These are phyloP conservation scores for Fulica atra DNA, from an alignment of 2,113 vertebrate genomes.

Conservation along the genomic window DNA sequence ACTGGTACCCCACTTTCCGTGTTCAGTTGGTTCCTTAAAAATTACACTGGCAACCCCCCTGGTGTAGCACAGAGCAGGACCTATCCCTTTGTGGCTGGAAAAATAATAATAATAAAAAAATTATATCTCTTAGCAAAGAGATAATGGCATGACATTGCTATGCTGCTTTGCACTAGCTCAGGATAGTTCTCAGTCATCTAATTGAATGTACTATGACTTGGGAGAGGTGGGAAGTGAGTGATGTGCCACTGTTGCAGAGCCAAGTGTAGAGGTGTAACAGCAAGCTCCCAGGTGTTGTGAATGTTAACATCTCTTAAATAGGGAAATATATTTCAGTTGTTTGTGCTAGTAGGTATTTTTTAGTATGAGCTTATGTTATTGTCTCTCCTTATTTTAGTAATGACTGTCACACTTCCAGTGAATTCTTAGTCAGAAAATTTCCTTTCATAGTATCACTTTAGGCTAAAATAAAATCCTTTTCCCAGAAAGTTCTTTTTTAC, in stretches of 20 bases:
- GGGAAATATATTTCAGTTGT: constrained; percentile 40
- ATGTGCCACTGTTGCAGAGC: background rate
- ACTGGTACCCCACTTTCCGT: accelerated
- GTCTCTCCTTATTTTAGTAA: background rate
- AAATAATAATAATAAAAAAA: background rate
- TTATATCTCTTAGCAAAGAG: background rate
- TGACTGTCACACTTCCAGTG: background rate
- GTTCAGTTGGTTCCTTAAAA: background rate
- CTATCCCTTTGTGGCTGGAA: background rate
- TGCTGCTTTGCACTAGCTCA: background rate
- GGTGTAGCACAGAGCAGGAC: background rate
- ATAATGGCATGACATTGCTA: background rate
- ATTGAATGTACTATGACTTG: background rate
- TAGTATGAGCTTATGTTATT: constrained; percentile 5
- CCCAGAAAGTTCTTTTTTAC: background rate
- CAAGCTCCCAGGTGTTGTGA: constrained; percentile 41
- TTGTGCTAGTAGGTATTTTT: constrained; percentile 10
- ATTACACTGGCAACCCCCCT: background rate
- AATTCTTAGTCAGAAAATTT: background rate
- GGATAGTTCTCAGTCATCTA: background rate
- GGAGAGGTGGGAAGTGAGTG: background rate
- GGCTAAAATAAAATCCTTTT: constrained; percentile 16
- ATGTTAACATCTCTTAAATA: constrained; percentile 47
- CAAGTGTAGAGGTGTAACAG: background rate
- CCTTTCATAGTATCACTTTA: background rate